Evolutionary conservation across 2,797 vertebrate species (phyloP).

Genomic region (Sebastes diploproa): DNA sequence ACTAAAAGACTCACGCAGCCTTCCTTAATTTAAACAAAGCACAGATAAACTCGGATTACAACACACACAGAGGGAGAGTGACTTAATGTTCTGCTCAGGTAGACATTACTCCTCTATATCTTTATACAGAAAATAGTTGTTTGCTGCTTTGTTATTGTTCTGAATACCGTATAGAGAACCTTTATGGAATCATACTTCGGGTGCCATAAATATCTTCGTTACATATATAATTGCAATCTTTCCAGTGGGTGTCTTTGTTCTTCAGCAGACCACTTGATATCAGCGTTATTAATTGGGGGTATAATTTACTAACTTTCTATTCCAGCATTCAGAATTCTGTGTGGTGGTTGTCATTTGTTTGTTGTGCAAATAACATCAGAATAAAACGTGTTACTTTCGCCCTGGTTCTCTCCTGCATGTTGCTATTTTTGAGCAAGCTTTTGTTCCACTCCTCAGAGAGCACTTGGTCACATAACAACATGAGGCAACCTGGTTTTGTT

Average conservation of each 20-base stretch:
- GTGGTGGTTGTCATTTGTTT: not conserved
- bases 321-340: not conserved
- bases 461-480: not conserved
- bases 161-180: fast-evolving
- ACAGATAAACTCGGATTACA: too few species aligned
- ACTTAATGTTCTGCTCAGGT: not conserved
- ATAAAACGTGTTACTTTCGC: not conserved
- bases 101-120: not conserved
- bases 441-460: not conserved
- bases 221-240: not conserved
- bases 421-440: slow-evolving; percentile 19
- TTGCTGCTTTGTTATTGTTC: not conserved
- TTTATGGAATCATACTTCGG: not conserved
- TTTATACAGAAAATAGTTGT: fast-evolving
- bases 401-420: not conserved
- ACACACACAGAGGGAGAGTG: too few species aligned
- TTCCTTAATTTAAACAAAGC: too few species aligned
- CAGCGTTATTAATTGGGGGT: too few species aligned
- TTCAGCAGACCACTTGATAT: not conserved
- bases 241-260: not conserved
- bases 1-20: too few species aligned
- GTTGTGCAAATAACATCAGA: slow-evolving; percentile 1
- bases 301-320: not conserved
- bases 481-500: slow-evolving; percentile 13
- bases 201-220: not conserved